Conservation (phyloP, 64 coral and sea anemone genomes). For the Dendrophyllia cribrosa region DNA sequence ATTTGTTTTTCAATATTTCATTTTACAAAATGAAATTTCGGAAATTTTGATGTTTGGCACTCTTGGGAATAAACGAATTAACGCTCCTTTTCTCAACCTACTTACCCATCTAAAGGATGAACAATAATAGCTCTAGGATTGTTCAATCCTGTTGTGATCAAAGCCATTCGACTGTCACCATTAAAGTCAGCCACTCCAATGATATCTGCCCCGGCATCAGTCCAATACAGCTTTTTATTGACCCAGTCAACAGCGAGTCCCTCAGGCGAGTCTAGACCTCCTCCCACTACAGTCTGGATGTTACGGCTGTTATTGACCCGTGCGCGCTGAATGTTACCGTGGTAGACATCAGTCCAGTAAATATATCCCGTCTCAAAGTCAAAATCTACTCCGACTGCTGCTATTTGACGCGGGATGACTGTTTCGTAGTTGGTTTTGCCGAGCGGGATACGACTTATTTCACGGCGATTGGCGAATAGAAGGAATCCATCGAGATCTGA, state of each 20-base stretch:
- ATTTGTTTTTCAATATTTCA: no score
- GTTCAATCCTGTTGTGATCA: slow-evolving; percentile 38
- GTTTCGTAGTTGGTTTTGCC: not conserved
- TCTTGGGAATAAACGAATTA: no score
- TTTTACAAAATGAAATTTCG: no score
- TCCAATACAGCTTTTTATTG: slow-evolving; percentile 60
- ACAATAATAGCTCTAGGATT: slow-evolving; percentile 62
- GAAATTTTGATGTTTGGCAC: no score
- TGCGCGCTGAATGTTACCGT: slow-evolving; percentile 35
- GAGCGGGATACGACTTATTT: not conserved
- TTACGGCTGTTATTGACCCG: not conserved
- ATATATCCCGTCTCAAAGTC: slow-evolving; percentile 46
- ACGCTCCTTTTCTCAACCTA: not conserved
- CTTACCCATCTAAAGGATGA: slow-evolving; percentile 58
- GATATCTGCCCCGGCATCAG: slow-evolving; percentile 17
- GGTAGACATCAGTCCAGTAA: slow-evolving; percentile 57
- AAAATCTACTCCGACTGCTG: slow-evolving; percentile 36
- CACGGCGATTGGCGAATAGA: not conserved
- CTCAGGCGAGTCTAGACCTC: slow-evolving; percentile 24
- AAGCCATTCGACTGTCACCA: slow-evolving; percentile 33
- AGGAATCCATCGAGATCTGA: not conserved
- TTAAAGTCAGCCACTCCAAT: slow-evolving; percentile 61
- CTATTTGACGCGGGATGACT: not conserved
- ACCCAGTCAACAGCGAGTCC: slow-evolving; percentile 64
- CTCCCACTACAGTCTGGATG: no score